Conservation (phyloP, 2,888 invertebrate species). For the Nymphalis polychloros region DNA sequence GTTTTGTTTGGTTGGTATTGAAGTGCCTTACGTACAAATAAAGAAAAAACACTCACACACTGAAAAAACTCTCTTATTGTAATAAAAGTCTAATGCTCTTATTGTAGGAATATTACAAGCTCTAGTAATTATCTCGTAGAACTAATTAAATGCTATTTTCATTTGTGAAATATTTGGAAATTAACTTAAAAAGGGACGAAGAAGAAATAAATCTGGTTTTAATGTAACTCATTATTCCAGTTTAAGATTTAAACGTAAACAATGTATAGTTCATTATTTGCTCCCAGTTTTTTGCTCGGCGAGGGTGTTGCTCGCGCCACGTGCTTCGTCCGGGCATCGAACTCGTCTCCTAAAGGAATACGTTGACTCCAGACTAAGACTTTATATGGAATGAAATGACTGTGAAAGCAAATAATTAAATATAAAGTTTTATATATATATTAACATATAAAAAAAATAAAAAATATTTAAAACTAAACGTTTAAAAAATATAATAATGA, state of each 20-base stretch:
- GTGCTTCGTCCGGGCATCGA: conserved; percentile 66
- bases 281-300: conserved; percentile 65
- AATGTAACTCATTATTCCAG: background rate
- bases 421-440: background rate
- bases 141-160: no score
- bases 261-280: conserved; percentile 32
- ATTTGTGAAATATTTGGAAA: no score
- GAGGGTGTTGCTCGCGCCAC: conserved; percentile 69
- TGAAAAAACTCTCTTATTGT: background rate
- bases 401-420: conserved; percentile 11
- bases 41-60: background rate
- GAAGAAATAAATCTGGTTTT: background rate
- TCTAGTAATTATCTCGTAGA: no score
- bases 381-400: conserved; percentile 20
- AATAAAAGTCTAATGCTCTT: no score
- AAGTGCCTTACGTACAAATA: background rate
- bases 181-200: background rate
- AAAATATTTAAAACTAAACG: background rate
- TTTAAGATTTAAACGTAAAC: conserved; percentile 27
- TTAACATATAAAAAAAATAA: no score
- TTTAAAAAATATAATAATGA: background rate
- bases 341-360: conserved; percentile 70
- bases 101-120: no score
- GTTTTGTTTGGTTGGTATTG: background rate
- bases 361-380: conserved; percentile 40